These are phyloP conservation scores for Hemicordylus capensis DNA, from an alignment of 2,113 vertebrate genomes.

Conservation along the genomic window DNA sequence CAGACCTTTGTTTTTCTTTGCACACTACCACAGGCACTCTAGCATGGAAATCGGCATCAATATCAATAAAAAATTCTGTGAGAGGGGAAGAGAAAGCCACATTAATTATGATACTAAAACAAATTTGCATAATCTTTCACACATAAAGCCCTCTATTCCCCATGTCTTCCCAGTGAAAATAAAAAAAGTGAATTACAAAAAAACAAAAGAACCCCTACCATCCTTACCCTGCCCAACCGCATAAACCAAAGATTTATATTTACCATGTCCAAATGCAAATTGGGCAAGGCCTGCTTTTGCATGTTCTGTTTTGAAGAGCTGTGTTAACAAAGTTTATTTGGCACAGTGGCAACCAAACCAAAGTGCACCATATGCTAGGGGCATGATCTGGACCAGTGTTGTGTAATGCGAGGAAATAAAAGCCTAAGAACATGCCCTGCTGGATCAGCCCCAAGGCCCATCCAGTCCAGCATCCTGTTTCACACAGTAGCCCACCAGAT, in stretches of 20 bases:
- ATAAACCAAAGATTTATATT: too few relatives aligned
- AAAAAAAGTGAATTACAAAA: too few relatives aligned
- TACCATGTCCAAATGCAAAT: neutral
- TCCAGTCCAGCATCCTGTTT: too few relatives aligned
- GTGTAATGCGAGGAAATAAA: too few relatives aligned
- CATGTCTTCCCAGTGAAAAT: too few relatives aligned
- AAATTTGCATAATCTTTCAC: neutral
- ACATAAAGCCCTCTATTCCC: neutral
- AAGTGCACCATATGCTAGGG: neutral
- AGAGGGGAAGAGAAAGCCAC: constrained; percentile 39
- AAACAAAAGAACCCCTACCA: too few relatives aligned
- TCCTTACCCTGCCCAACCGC: too few relatives aligned
- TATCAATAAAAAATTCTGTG: constrained; percentile 84
- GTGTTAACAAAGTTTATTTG: neutral
- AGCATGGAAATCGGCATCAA: constrained; percentile 94
- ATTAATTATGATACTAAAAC: constrained; percentile 40
- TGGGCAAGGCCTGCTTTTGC: neutral
- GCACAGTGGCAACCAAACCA: neutral
- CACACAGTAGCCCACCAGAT: too few relatives aligned
- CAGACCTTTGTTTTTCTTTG: constrained; percentile 90
- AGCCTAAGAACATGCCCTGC: too few relatives aligned
- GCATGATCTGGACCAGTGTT: too few relatives aligned
- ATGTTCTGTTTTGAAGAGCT: neutral
- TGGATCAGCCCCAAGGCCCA: too few relatives aligned
- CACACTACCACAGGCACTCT: constrained; percentile 92